phyloP scores from a whole-genome alignment of 2,113 vertebrate species.

The Carlito syrichta region DNA sequence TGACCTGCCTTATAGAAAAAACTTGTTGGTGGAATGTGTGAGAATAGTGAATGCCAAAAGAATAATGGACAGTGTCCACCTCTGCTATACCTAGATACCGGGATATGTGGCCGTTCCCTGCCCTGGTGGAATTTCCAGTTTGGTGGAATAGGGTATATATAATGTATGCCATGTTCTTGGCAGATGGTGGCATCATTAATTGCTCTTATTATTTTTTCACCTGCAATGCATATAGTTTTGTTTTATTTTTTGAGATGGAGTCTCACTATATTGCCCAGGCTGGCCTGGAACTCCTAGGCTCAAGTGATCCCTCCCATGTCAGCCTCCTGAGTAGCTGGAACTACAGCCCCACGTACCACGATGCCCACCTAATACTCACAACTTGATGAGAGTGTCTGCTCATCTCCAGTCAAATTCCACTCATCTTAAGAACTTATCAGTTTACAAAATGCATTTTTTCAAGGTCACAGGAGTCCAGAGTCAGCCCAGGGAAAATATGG shows the following conservation, averaged over 20 bases:
- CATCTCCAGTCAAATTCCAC: not conserved
- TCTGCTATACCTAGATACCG: not conserved
- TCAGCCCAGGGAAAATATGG: not conserved
- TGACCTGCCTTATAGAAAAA: not conserved
- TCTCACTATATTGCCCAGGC: too few relatives aligned
- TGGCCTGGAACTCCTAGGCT: not conserved
- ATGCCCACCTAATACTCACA: not conserved
- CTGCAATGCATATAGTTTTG: not conserved
- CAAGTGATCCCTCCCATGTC: not conserved
- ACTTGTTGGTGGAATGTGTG: not conserved
- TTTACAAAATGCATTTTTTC: not conserved
- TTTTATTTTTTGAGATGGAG: not conserved
- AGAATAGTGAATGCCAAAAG: not conserved
- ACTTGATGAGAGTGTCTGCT: not conserved
- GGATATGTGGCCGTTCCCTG: not conserved
- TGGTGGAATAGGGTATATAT: not conserved
- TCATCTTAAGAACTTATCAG: not conserved
- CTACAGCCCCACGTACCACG: too few relatives aligned
- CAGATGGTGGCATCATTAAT: not conserved
- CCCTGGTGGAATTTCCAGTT: not conserved
- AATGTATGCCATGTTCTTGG: not conserved
- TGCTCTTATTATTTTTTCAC: not conserved
- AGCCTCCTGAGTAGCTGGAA: not conserved
- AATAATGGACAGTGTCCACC: fast-evolving
- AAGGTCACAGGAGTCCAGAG: not conserved